phyloP scores from a whole-genome alignment of 2,797 vertebrate genomes.

The Ptychadena robeensis region DNA sequence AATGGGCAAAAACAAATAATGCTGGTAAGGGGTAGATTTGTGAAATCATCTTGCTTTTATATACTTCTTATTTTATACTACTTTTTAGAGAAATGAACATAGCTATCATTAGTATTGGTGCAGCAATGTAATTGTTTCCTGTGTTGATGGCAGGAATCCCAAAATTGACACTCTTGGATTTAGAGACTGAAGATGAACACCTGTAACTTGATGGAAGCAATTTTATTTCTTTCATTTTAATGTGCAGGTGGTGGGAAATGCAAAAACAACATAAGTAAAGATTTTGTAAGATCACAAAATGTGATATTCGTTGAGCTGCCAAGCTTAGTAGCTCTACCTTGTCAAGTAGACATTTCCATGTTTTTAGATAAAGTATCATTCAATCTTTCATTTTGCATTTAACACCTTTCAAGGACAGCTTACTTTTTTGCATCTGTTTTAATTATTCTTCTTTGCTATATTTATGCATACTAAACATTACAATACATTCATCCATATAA shows the following conservation, averaged over 20 bases:
- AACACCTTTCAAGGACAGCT: not conserved
- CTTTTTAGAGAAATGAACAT: too few species aligned
- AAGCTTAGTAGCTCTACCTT: not conserved
- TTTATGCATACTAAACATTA: not conserved
- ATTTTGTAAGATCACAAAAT: conserved; percentile 46
- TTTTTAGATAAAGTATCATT: conserved; percentile 14
- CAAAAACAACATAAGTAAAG: conserved; percentile 53
- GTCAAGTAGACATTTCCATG: conserved; percentile 9
- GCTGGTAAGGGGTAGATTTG: too few species aligned
- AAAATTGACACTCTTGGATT: conserved; percentile 47
- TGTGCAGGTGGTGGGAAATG: conserved; percentile 56
- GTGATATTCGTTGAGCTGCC: conserved; percentile 26
- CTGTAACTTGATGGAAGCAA: conserved; percentile 59
- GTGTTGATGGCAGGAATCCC: conserved; percentile 55
- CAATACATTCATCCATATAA: not conserved
- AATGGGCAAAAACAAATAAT: too few species aligned
- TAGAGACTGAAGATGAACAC: conserved; percentile 56
- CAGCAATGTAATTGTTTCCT: conserved; percentile 11
- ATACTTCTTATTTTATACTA: too few species aligned
- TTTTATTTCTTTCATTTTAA: conserved; percentile 58
- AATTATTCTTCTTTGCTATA: not conserved
- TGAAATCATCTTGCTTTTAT: too few species aligned
- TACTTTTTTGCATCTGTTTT: not conserved
- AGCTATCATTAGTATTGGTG: not conserved
- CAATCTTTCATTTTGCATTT: not conserved